Evolutionary conservation across 1,140 invertebrate species (phyloP).

Genomic region (Pseudobourletiella spinata): DNA sequence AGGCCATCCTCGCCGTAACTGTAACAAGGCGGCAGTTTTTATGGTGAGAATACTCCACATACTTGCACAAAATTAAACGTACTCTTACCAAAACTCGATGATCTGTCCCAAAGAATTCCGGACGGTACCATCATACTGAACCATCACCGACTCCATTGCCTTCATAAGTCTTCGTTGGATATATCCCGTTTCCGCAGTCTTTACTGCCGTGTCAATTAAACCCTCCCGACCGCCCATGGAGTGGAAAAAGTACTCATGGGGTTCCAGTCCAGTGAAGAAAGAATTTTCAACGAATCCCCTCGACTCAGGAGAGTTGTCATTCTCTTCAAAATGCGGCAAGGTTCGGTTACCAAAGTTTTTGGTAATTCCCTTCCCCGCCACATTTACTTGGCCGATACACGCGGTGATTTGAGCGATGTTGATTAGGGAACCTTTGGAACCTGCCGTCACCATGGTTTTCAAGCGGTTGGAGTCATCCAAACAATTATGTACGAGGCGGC

Average conservation of each 20-base stretch:
- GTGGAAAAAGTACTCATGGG: constrained; percentile 99
- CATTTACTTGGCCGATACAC: constrained; percentile 99
- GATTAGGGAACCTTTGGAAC: constrained; percentile 99
- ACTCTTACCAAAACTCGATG: constrained; percentile 70
- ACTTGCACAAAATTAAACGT: background rate
- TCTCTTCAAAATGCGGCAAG: constrained; percentile 98
- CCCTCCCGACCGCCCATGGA: constrained; percentile 99
- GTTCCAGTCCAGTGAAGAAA: constrained; percentile 95
- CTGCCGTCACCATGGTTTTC: constrained; percentile 99
- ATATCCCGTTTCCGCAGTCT: constrained; percentile 98
- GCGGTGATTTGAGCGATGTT: constrained; percentile 99
- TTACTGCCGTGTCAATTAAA: constrained; percentile 99
- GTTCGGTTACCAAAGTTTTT: constrained; percentile 98
- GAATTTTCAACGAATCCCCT: constrained; percentile 99
- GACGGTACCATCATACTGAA: constrained; percentile 93
- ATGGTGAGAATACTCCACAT: too few relatives aligned
- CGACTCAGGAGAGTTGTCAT: constrained; percentile 98
- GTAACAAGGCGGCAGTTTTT: too few relatives aligned
- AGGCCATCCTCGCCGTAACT: constrained; percentile 92
- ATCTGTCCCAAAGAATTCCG: constrained; percentile 91
- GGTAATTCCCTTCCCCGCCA: constrained; percentile 99
- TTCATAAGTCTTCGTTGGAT: constrained; percentile 99
- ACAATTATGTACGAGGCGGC: constrained; percentile 96
- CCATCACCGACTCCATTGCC: constrained; percentile 99
- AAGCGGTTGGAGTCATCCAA: constrained; percentile 98